Conservation (phyloP, 2,888 invertebrate genomes). For the Eugnorisma glareosa region DNA sequence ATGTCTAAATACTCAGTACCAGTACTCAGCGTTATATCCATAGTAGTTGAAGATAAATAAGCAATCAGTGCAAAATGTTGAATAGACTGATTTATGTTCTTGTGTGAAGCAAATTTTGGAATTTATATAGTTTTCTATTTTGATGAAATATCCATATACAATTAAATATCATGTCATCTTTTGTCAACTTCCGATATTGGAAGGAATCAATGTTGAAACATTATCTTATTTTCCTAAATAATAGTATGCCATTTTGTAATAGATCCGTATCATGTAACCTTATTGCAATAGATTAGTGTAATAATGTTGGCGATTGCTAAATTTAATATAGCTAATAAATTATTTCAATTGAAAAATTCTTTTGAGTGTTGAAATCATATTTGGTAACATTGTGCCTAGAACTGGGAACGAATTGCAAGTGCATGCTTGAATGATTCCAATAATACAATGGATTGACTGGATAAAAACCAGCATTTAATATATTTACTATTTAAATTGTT, state of each 20-base stretch:
- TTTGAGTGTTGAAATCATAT: slow-evolving; percentile 33
- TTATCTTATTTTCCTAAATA: slow-evolving; percentile 49
- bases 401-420: slow-evolving; percentile 71
- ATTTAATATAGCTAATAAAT: slow-evolving; percentile 45
- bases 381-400: slow-evolving; percentile 38
- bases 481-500: slow-evolving; percentile 87
- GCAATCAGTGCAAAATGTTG: slow-evolving; percentile 51
- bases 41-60: slow-evolving; percentile 48
- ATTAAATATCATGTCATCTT: slow-evolving; percentile 41
- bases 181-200: slow-evolving; percentile 41
- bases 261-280: slow-evolving; percentile 48
- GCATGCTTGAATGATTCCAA: slow-evolving; percentile 85
- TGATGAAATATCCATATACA: slow-evolving; percentile 44
- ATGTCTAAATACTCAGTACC: slow-evolving; percentile 58
- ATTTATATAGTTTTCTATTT: slow-evolving; percentile 46
- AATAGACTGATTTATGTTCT: slow-evolving; percentile 63
- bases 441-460: slow-evolving; percentile 80
- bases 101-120: slow-evolving; percentile 42
- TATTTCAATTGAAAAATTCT: slow-evolving; percentile 46
- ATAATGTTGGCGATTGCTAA: slow-evolving; percentile 46
- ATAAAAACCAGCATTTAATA: slow-evolving; percentile 88
- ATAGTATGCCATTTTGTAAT: slow-evolving; percentile 51
- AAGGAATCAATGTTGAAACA: slow-evolving; percentile 43
- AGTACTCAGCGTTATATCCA: slow-evolving; percentile 42
- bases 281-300: slow-evolving; percentile 56